Base-by-base conservation (phyloP, 2,797 vertebrate genomes). In the Gobio occitaniae region DNA sequence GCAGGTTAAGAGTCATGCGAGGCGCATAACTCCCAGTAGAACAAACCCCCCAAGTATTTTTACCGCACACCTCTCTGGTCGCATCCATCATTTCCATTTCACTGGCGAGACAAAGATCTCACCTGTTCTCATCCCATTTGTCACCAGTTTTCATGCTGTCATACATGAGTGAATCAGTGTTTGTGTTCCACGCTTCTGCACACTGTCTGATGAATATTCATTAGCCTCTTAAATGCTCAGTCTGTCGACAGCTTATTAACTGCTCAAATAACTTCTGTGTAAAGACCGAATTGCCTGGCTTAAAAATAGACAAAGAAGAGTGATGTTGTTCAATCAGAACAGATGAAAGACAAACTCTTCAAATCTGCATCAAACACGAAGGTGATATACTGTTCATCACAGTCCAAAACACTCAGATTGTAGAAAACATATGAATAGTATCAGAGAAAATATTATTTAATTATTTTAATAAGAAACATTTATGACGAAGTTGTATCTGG, bases 41-140 rank as follows among this genome's bases (percentile, higher is more conserved):
- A 74, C 38, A 75, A 81, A 7, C 66, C 79, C 65, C 79, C 66
- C n/a, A 74, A 82, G 54, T 38, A 74, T 54, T 78, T 44, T 76
- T 63, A 72, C 69, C 9, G 12, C 82, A 72, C 47, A 77, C 48
- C 71, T 78, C 25, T 89, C 69, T 68, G 54, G 36, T 79, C 56
- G 48, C 80, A 84, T 86, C 79, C 82, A 84, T 87, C 79, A 87
- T 83, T 88, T 77, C 72, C 47, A 44, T 85, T 89, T 78, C 87
- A 87, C 87, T 88, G 88, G 88, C 78, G 78, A 85, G 86, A 78
- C 48, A 71, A 72, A 89, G 76, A 81, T 77, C 88, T 93, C 89
- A 91, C 84, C 90, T 91, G 88, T 82, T 88, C 88, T 86, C 59
- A 88, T 89, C 89, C 87, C 80, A 89, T 90, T 88, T 87, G 84